phyloP scores from a whole-genome alignment of 2,888 invertebrate genomes.

The Minunthozetes semirufus region DNA sequence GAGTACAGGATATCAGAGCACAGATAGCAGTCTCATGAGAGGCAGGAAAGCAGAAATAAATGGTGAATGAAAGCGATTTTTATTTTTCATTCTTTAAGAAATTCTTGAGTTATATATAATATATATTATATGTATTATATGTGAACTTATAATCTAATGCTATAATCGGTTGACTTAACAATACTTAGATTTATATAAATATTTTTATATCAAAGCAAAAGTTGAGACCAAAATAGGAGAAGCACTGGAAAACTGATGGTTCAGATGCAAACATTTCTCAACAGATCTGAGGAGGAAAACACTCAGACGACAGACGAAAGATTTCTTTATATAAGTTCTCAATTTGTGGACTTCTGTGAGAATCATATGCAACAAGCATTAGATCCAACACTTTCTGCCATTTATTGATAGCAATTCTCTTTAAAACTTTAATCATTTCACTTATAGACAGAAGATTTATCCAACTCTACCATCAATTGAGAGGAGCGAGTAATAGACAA shows the following conservation, averaged over 20 bases:
- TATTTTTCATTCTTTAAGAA: slow-evolving; percentile 5
- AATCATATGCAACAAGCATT: slow-evolving; percentile 22
- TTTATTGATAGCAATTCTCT: slow-evolving; percentile 1
- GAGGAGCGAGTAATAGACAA: not conserved
- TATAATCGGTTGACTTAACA: slow-evolving; percentile 17
- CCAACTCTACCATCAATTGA: not conserved
- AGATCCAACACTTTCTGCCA: not conserved
- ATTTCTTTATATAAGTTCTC: not conserved
- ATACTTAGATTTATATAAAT: slow-evolving; percentile 28
- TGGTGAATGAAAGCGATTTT: slow-evolving; percentile 6
- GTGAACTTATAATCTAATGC: slow-evolving; percentile 6
- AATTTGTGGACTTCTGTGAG: not conserved
- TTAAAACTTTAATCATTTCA: not conserved
- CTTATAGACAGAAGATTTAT: not conserved
- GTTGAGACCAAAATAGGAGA: slow-evolving; percentile 4
- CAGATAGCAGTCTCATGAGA: not conserved
- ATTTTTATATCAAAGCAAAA: slow-evolving; percentile 11
- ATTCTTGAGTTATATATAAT: not conserved
- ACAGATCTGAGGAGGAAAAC: not conserved
- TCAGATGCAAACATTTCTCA: not conserved
- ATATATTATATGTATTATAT: too few species aligned
- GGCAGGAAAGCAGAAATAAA: slow-evolving; percentile 17
- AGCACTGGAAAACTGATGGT: not conserved
- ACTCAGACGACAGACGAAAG: not conserved
- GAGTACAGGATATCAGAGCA: not conserved